Percentiles rank a stretch among this genome's conserved stretches.
These are phyloP conservation scores for Anas platyrhynchos DNA, from an alignment of 2,113 vertebrate genomes.

Conservation along the genomic window DNA sequence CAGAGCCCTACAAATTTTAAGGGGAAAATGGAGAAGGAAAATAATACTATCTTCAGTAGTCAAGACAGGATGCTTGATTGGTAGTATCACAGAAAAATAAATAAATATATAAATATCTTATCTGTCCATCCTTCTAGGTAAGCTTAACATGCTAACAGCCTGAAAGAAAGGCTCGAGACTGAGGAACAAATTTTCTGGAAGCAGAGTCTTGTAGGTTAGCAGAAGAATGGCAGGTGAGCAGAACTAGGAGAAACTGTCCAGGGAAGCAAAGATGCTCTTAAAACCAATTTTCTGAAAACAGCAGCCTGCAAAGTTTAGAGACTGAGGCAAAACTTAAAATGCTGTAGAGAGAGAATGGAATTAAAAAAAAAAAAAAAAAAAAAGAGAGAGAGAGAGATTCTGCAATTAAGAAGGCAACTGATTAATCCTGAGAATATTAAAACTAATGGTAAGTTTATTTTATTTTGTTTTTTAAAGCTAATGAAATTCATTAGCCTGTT, in stretches of 20 bases:
- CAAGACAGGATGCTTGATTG: background rate
- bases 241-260: fast-evolving
- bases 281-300: background rate
- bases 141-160: background rate
- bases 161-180: background rate
- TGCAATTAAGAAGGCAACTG: background rate
- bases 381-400: background rate
- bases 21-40: background rate
- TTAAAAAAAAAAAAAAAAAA: background rate
- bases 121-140: background rate
- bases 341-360: background rate
- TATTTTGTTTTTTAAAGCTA: background rate
- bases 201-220: background rate
- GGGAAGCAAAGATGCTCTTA: background rate
- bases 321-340: background rate
- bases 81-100: fast-evolving
- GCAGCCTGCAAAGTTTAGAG: background rate
- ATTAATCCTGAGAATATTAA: background rate
- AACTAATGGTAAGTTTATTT: background rate
- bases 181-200: background rate
- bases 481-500: background rate
- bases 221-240: background rate
- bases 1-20: background rate
- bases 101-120: background rate
- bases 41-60: background rate